Percentiles rank a stretch among this genome's conserved stretches.
phyloP scores from a whole-genome alignment of 2,797 vertebrate species.

The Melanogrammus aeglefinus region DNA sequence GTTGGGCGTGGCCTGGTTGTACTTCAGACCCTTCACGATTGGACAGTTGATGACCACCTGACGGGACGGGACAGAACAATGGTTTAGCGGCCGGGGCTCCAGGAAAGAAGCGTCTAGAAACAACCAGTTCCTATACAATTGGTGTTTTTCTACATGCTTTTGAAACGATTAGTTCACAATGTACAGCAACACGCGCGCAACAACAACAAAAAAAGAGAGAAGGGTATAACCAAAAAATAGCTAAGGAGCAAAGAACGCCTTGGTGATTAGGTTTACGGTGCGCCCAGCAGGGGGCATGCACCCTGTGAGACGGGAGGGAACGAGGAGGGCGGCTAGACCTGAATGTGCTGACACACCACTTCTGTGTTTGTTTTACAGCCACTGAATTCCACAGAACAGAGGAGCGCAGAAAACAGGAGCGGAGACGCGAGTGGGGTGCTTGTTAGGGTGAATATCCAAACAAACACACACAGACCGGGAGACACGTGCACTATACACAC shows the following conservation, averaged over 20 bases:
- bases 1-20: conserved; percentile 90
- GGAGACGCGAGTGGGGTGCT: conserved; percentile 34
- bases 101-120: background rate
- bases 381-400: conserved; percentile 70
- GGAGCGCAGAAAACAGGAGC: conserved; percentile 19
- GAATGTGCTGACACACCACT: conserved; percentile 74
- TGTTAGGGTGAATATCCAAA: conserved; percentile 49
- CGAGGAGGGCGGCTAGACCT: conserved; percentile 38
- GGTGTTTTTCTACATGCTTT: background rate
- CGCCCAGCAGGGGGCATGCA: conserved; percentile 65
- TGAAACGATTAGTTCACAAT: background rate
- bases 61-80: conserved; percentile 2
- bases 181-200: background rate
- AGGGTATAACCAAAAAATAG: conserved; percentile 11
- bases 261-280: conserved; percentile 41
- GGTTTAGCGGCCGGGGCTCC: background rate
- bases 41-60: conserved; percentile 96
- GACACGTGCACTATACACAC: conserved; percentile 20
- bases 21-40: conserved; percentile 84
- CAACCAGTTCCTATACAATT: background rate
- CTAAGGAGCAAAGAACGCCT: background rate
- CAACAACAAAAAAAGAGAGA: background rate
- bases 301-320: conserved; percentile 18
- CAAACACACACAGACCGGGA: conserved; percentile 30
- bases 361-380: conserved; percentile 72